These are phyloP conservation scores for Ellobium chinense DNA, from an alignment of 2,888 invertebrate species.

Conservation along the genomic window DNA sequence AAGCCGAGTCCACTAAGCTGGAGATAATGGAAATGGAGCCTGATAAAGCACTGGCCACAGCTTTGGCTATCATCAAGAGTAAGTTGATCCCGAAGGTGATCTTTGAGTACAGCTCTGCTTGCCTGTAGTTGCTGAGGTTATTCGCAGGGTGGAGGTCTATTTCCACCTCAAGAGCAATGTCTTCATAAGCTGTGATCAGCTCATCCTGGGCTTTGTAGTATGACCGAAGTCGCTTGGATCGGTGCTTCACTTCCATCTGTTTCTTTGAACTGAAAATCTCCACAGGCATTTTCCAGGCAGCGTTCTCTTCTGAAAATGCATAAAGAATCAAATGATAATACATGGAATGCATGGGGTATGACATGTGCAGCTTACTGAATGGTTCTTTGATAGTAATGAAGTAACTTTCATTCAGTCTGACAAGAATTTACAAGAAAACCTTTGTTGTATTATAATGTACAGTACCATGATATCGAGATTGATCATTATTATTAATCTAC, in stretches of 20 bases:
- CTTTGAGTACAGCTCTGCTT: constrained; percentile 18
- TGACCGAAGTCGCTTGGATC: constrained; percentile 65
- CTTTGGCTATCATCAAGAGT: constrained; percentile 77
- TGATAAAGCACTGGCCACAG: constrained; percentile 78
- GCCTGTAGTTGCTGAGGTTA: background rate
- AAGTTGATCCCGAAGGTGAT: constrained; percentile 48
- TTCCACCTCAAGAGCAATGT: constrained; percentile 62
- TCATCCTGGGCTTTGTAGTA: constrained; percentile 77
- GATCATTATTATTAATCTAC: too few relatives aligned
- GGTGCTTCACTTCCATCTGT: constrained; percentile 58
- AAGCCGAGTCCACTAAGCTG: constrained; percentile 80
- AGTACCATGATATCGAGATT: too few relatives aligned
- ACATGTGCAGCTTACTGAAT: too few relatives aligned
- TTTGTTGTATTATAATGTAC: too few relatives aligned
- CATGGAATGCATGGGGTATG: too few relatives aligned
- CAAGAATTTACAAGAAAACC: too few relatives aligned
- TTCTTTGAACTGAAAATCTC: constrained; percentile 68
- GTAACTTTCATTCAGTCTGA: background rate
- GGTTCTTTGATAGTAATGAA: background rate
- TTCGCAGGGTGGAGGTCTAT: constrained; percentile 44
- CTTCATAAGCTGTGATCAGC: constrained; percentile 73
- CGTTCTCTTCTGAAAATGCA: background rate
- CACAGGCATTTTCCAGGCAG: constrained; percentile 64
- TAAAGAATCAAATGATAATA: too few relatives aligned
- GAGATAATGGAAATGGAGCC: constrained; percentile 80